Conservation (phyloP, 2,113 vertebrate species). For the Sinocyclocheilus anshuiensis region DNA sequence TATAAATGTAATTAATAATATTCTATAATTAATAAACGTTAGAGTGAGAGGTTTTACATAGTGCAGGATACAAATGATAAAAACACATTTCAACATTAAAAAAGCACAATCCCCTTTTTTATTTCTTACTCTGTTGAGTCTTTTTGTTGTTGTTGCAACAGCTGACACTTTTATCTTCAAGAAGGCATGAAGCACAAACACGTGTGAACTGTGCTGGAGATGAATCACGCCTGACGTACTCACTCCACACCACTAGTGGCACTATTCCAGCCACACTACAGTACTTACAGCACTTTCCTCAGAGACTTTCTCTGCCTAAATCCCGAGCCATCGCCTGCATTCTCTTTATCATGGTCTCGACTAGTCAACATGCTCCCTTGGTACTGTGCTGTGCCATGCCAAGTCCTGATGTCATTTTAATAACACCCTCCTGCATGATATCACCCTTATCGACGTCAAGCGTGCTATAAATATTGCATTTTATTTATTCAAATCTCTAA, state of each 20-base stretch:
- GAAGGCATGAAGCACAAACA: neutral
- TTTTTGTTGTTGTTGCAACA: neutral
- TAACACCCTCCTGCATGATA: conserved; percentile 36
- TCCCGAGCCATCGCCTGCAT: neutral
- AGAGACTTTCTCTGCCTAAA: neutral
- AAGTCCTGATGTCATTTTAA: conserved; percentile 42
- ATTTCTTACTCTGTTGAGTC: no score
- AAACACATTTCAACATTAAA: neutral
- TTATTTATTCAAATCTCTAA: conserved; percentile 36
- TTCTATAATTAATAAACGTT: neutral
- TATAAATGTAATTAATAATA: neutral
- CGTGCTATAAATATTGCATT: conserved; percentile 41
- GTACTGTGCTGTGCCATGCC: neutral
- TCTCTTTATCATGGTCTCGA: conserved; percentile 1
- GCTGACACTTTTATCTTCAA: neutral
- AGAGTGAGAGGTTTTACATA: neutral
- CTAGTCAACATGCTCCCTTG: conserved; percentile 4
- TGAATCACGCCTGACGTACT: neutral
- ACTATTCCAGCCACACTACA: neutral
- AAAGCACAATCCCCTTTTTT: no score
- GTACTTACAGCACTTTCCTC: neutral
- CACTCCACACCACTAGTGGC: neutral
- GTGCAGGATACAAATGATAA: neutral
- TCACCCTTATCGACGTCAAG: conserved; percentile 33
- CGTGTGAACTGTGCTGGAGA: neutral